phyloP scores from a whole-genome alignment of 2,888 invertebrate genomes.

The Drosophila lutescens region DNA sequence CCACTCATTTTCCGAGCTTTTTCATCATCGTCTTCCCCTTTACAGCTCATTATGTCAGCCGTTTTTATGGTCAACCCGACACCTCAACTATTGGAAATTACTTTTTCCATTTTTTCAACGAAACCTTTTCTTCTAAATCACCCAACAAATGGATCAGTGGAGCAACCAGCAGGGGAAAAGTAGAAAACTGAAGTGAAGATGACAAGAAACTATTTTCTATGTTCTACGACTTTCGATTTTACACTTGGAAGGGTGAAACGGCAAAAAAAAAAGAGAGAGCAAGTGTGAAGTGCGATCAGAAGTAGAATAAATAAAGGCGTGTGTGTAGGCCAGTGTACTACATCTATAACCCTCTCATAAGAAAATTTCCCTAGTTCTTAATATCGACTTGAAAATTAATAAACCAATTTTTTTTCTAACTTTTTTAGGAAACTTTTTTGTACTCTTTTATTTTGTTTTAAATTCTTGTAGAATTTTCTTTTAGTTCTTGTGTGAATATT shows the following conservation, averaged over 20 bases:
- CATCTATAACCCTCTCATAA: neutral
- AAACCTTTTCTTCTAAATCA: neutral
- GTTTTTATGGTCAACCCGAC: conserved; percentile 19
- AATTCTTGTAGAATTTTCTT: no score
- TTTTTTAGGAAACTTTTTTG: no score
- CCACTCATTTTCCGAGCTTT: conserved; percentile 5
- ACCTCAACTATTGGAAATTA: conserved; percentile 16
- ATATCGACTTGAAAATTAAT: no score
- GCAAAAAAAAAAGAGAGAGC: conserved; percentile 4
- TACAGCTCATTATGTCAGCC: conserved; percentile 32
- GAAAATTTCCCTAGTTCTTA: no score
- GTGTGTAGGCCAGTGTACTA: neutral
- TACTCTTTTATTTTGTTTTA: no score
- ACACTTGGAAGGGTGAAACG: neutral
- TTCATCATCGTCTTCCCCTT: neutral
- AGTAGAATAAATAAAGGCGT: neutral
- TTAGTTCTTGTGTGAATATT: no score
- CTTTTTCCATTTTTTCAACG: conserved; percentile 1
- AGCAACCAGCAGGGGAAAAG: conserved; percentile 16
- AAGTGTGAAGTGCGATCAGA: conserved; percentile 19
- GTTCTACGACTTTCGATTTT: conserved; percentile 35
- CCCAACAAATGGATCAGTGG: conserved; percentile 26
- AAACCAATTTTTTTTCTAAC: no score
- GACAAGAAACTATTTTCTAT: conserved; percentile 27
- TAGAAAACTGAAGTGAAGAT: conserved; percentile 18